phyloP scores from a whole-genome alignment of 2,888 invertebrate genomes.

The Limnephilus lunatus region DNA sequence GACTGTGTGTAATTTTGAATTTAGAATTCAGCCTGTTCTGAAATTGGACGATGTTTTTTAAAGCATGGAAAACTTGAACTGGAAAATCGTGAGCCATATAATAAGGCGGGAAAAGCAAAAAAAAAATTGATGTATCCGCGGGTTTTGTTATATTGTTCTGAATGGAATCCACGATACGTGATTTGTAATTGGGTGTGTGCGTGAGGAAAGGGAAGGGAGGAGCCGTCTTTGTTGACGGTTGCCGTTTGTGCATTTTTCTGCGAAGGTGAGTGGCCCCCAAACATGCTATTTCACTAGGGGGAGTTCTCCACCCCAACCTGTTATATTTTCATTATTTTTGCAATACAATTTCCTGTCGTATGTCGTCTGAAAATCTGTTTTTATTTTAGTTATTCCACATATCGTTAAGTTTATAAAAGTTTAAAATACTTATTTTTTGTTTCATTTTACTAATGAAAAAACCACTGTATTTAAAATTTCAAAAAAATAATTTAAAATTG shows the following conservation, averaged over 20 bases:
- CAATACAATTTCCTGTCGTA: not conserved
- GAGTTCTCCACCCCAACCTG: not conserved
- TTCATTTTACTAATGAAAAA: no score
- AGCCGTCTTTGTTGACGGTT: conserved; percentile 52
- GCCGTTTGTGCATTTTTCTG: conserved; percentile 59
- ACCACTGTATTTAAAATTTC: no score
- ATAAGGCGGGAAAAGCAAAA: conserved; percentile 39
- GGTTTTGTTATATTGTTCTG: conserved; percentile 34
- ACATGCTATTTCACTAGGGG: conserved; percentile 11
- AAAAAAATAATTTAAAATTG: not conserved
- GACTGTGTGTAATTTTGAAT: conserved; percentile 33
- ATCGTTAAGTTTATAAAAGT: no score
- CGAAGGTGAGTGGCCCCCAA: conserved; percentile 65
- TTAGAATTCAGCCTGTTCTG: conserved; percentile 31
- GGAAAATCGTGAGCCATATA: not conserved
- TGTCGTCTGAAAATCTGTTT: no score
- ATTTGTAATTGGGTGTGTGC: conserved; percentile 50
- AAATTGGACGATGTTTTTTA: conserved; percentile 27
- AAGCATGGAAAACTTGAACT: not conserved
- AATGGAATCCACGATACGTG: conserved; percentile 46
- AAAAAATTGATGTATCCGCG: not conserved
- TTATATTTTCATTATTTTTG: not conserved
- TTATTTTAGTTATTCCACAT: no score
- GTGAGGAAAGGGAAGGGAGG: conserved; percentile 45
- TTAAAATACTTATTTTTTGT: no score